phyloP scores from a whole-genome alignment of 1,140 invertebrate species.

The Cotesia chilonis region DNA sequence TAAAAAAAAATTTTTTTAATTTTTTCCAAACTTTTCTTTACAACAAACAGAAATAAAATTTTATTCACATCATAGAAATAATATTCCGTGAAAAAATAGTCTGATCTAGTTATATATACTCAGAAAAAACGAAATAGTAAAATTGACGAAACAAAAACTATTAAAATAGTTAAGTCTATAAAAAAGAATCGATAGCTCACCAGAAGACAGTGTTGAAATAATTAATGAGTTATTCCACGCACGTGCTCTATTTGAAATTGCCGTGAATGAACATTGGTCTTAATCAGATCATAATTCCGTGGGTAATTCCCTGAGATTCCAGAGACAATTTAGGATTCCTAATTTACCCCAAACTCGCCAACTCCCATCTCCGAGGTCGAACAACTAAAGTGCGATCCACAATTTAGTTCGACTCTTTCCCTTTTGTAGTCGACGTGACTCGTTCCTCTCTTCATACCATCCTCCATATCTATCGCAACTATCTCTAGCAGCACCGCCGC shows the following conservation, averaged over 20 bases:
- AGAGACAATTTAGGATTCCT: constrained; percentile 56
- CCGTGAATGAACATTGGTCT: constrained; percentile 49
- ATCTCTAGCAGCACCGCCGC: constrained; percentile 42
- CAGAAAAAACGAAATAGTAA: no score
- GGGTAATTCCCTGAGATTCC: constrained; percentile 52
- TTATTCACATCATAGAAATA: no score
- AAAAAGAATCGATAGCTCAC: neutral
- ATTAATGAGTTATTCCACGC: constrained; percentile 45
- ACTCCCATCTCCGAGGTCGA: constrained; percentile 5
- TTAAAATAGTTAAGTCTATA: neutral
- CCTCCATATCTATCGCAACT: constrained; percentile 23
- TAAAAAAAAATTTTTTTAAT: no score
- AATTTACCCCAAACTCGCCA: constrained; percentile 35
- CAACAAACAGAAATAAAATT: no score
- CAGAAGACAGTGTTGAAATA: neutral
- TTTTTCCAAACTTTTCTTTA: no score
- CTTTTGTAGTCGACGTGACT: no score
- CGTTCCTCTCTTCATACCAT: neutral
- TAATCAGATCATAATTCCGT: constrained; percentile 58
- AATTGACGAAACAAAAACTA: neutral
- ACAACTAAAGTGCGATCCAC: neutral
- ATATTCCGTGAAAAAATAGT: no score
- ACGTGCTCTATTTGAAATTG: constrained; percentile 54
- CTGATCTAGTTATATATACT: no score
- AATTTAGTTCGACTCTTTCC: neutral